These are phyloP conservation scores for Ctenodactylus gundi DNA, from an alignment of 2,113 vertebrate genomes.

Conservation along the genomic window DNA sequence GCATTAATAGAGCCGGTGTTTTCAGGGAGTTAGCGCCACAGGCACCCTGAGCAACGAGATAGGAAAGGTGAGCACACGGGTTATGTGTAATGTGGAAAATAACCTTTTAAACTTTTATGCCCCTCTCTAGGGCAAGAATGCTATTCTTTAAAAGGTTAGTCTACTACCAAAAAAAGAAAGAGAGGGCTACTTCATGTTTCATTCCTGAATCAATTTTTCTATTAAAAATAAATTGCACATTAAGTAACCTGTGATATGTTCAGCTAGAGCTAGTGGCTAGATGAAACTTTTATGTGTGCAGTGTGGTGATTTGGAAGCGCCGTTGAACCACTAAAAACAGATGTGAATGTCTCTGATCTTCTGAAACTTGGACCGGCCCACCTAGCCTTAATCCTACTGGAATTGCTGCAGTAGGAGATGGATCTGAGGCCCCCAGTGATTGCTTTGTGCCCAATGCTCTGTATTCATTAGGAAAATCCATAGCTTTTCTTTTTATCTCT, in stretches of 20 bases:
- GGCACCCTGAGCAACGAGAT: constrained; percentile 58
- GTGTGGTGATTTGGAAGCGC: constrained; percentile 80
- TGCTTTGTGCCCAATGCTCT: constrained; percentile 41
- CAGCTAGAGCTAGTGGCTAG: constrained; percentile 78
- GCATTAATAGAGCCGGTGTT: constrained; percentile 62
- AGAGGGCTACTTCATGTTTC: constrained; percentile 80
- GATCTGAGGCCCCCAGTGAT: constrained; percentile 25
- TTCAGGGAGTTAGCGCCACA: constrained; percentile 64
- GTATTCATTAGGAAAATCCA: constrained; percentile 56
- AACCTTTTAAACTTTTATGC: constrained; percentile 82
- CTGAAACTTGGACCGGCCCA: constrained; percentile 59
- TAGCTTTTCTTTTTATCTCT: constrained; percentile 41
- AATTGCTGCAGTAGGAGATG: constrained; percentile 58
- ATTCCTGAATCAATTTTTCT: constrained; percentile 86
- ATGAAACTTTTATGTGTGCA: constrained; percentile 84
- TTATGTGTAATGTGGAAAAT: constrained; percentile 80
- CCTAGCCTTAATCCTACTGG: constrained; percentile 58
- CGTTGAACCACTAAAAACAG: constrained; percentile 76
- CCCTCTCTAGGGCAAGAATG: constrained; percentile 79
- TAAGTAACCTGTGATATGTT: constrained; percentile 82
- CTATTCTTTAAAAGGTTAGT: constrained; percentile 84
- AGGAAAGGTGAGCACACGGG: constrained; percentile 71
- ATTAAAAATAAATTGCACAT: constrained; percentile 87
- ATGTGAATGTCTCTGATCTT: constrained; percentile 77
- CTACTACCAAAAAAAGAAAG: constrained; percentile 78